Conservation (phyloP, 53 echinoderm and acorn worm genomes). For the Stichopus horrens region DNA sequence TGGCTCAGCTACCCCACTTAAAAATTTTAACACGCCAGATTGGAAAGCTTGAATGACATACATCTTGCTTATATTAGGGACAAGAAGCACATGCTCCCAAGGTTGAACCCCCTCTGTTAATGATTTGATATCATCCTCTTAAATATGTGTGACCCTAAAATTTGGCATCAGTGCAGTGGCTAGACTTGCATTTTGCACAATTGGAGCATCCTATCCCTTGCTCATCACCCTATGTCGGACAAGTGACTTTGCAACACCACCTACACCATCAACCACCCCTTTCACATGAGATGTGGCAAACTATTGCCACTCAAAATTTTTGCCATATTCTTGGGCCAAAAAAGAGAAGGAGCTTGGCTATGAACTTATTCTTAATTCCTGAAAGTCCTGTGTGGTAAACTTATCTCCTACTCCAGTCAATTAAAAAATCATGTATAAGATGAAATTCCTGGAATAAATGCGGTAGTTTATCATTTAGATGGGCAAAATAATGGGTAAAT, state of each 20-base stretch:
- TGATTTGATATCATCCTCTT: not conserved
- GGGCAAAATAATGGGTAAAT: too few species aligned
- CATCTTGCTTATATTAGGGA: not conserved
- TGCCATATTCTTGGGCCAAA: conserved; percentile 7
- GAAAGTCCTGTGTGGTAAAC: not conserved
- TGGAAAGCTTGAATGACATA: not conserved
- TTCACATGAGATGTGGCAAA: not conserved
- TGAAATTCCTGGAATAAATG: too few species aligned
- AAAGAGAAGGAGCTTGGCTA: conserved; percentile 10
- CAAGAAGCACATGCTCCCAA: not conserved
- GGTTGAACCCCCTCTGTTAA: not conserved
- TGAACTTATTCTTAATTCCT: conserved; percentile 33
- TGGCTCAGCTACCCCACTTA: not conserved
- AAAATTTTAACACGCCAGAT: not conserved
- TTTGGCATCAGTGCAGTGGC: not conserved
- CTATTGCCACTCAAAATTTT: not conserved
- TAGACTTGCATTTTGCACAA: not conserved
- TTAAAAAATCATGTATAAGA: too few species aligned
- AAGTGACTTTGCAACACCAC: not conserved
- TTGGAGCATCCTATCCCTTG: not conserved
- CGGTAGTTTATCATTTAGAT: too few species aligned
- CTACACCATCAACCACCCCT: not conserved
- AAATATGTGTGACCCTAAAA: not conserved
- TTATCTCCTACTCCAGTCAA: too few species aligned
- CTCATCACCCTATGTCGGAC: not conserved